Evolutionary conservation across 2,113 vertebrate genomes (phyloP), one percentile per base, ranked within the genome.

Genomic region (Actinemys pallida): DNA sequence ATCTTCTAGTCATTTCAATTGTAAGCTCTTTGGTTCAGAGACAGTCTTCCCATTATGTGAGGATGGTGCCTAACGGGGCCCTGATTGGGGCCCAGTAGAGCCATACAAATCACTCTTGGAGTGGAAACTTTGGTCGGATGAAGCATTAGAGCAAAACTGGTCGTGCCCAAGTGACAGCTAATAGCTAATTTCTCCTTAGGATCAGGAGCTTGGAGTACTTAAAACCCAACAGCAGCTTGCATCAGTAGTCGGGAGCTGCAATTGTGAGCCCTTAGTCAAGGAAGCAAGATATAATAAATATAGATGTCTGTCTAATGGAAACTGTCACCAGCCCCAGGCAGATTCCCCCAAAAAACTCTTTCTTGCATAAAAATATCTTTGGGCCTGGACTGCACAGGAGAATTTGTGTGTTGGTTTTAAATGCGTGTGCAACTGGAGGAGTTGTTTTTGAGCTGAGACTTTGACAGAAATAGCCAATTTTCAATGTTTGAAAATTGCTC

Each of bases 361-460:
- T 88, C 65, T 78, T 31, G 29, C 0, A 0, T 57, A 72, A 93
- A 88, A 54, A 47, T 79, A 12, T 59, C 81, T 87, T 65, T 47
- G 83, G 0, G 2, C 79, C 83, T 7, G 57, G 82, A 17, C 19
- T 78, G n/a, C 25, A 54, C 5, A 83, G n/a, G 13, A n/a, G 78
- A 88, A 65, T 1, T 7, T 20, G 1, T 90, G 31, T 22, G 16
- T 29, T 83, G 53, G 57, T 27, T 84, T 8, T 8, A 91, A 91
- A 78, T 24, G 8, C 0, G 0, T 31, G 42, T 2, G 0, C 24
- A 22, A 5, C 0, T 0, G 22, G 29, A 90, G 57, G 39, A 89
- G 1, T 4, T 39, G 25, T 16, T 29, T 84, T 53, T 42, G 62
- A 72, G 35, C 9, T 1, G 17, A 25, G 24, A 53, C 9, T 39